Percentiles rank a stretch among this genome's conserved stretches.
phyloP scores from a whole-genome alignment of 2,797 vertebrate genomes.

The Uromys caudimaculatus region DNA sequence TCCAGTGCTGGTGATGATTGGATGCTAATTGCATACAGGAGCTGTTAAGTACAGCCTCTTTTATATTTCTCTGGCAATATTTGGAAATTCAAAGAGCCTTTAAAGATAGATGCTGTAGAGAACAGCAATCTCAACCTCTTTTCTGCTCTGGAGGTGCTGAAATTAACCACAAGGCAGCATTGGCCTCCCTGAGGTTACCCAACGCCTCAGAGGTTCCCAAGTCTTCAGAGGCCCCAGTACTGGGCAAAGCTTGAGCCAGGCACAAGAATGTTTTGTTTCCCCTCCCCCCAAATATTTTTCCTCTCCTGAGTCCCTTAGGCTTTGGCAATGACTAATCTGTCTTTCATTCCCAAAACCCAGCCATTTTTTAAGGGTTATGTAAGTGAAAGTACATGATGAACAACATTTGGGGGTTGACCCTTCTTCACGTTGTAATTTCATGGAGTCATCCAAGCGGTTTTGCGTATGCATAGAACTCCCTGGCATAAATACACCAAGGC shows the following conservation, averaged over 20 bases:
- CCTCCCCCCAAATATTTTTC: neutral
- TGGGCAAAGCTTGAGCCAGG: neutral
- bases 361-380: slow-evolving; percentile 25
- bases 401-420: neutral
- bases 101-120: neutral
- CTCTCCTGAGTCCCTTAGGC: neutral
- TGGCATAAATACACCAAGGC: neutral
- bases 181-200: neutral
- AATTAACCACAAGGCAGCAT: neutral
- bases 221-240: neutral
- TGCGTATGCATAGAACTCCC: neutral
- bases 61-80: neutral
- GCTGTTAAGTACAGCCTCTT: neutral
- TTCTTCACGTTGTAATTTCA: neutral
- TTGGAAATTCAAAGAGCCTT: neutral
- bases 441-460: neutral
- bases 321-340: slow-evolving; percentile 13
- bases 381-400: neutral
- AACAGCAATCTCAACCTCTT: neutral
- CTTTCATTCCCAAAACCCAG: slow-evolving; percentile 17
- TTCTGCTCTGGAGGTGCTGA: neutral
- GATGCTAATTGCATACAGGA: neutral
- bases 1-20: neutral
- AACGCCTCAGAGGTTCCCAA: neutral
- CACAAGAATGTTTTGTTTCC: neutral